Conservation (phyloP, 2,113 vertebrate genomes). For the Pristiophorus japonicus region DNA sequence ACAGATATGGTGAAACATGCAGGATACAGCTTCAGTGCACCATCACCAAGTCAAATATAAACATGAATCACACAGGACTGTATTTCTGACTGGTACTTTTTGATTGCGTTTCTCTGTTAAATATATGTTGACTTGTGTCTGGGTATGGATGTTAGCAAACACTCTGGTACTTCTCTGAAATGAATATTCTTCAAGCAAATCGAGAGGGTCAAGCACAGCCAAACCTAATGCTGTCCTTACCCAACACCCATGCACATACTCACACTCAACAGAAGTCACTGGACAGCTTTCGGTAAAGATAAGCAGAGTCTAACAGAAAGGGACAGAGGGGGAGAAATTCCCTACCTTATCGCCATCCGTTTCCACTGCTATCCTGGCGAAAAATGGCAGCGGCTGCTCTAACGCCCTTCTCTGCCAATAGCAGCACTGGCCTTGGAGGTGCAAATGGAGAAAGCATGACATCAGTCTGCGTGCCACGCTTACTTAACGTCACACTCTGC, state of each 20-base stretch:
- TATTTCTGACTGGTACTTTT: not conserved
- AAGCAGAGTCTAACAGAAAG: too few relatives aligned
- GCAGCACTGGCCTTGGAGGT: too few relatives aligned
- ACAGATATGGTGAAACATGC: not conserved
- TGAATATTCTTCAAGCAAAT: not conserved
- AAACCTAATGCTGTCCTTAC: not conserved
- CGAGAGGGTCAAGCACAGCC: not conserved
- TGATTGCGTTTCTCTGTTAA: not conserved
- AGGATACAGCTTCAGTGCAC: not conserved
- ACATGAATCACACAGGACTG: not conserved
- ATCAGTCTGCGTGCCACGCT: too few relatives aligned
- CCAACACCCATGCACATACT: not conserved
- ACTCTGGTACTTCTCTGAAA: not conserved
- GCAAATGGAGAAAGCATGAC: too few relatives aligned
- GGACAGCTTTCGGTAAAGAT: not conserved
- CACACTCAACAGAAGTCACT: not conserved
- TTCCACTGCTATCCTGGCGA: too few relatives aligned
- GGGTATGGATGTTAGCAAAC: not conserved
- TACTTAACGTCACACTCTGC: too few relatives aligned
- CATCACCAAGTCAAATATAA: not conserved
- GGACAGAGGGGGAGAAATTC: too few relatives aligned
- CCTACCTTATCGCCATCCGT: too few relatives aligned
- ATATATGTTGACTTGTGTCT: not conserved
- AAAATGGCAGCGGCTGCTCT: too few relatives aligned
- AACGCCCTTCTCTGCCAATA: too few relatives aligned